Base-by-base conservation (phyloP, 2,888 invertebrate species). In the Bembecia ichneumoniformis region DNA sequence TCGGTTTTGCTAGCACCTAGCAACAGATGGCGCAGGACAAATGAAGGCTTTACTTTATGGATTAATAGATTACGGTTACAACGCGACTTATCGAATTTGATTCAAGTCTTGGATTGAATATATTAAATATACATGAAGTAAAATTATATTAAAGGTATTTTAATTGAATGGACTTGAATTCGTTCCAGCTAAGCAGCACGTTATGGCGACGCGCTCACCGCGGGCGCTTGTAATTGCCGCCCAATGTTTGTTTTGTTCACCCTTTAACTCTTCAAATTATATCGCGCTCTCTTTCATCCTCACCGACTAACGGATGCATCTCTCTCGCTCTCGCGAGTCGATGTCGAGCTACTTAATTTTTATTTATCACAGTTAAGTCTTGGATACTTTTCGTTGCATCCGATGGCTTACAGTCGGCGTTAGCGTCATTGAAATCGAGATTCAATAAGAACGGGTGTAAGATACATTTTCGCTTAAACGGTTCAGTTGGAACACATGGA, bases 201-300 rank as follows among this genome's bases (percentile, higher is more conserved):
- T 56, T 47, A 44, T 62, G 70, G 71, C 71, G 67, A 66, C 69
- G 62, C 59, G 60, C 66, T 57, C 77, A 63, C 75, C 69, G 71
- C 78, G 62, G 73, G 77, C 74, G 74, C 72, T 67, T 74, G 77
- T 78, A 75, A 78, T 78, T 76, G 75, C 74, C 74, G 74, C 74
- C 72, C 74, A 71, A 63, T 77, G 74, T 78, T 79, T 78, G 74
- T 79, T 79, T 79, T 77, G 68, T 73, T 71, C 71, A 70, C 66
- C 71, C 70, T 65, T 70, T 71, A 20, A 71, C 66, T 70, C 66
- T 65, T 65, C 63, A 60, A 64, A 51, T 55, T 59, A 49, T 51
- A 49, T 9, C 49, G 7, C 2, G 44, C 28, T 56, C 59, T 48
- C 52, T 50, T 40, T 58, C 55, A 3, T 48, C 16, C 55, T n/a